phyloP scores from a whole-genome alignment of 2,113 vertebrate species.

The Collichthys lucidus region DNA sequence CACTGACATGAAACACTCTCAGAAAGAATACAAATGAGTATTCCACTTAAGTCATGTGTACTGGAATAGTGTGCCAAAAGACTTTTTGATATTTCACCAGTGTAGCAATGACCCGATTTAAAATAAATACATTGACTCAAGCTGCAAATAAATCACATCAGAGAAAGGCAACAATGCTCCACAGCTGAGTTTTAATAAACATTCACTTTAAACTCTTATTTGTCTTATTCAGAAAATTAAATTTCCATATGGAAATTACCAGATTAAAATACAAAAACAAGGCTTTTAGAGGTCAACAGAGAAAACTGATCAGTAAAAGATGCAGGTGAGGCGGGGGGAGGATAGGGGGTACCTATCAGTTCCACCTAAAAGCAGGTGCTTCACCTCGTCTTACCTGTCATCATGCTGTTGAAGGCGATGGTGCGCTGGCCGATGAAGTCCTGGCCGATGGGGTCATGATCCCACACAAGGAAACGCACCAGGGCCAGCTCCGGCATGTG shows the following conservation, averaged over 20 bases:
- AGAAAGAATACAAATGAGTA: neutral
- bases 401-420: constrained; percentile 94
- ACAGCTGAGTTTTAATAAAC: neutral
- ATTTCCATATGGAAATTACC: neutral
- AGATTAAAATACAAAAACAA: neutral
- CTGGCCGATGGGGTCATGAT: constrained; percentile 97
- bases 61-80: neutral
- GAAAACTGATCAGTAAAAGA: neutral
- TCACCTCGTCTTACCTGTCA: constrained; percentile 87
- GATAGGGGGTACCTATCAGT: too few relatives aligned
- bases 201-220: neutral
- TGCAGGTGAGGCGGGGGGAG: neutral
- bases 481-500: constrained; percentile 95
- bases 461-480: constrained; percentile 97
- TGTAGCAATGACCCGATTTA: neutral
- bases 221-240: neutral
- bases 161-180: neutral
- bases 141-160: neutral
- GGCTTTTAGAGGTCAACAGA: neutral
- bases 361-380: neutral
- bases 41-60: neutral
- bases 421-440: constrained; percentile 98
- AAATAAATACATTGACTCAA: too few relatives aligned
- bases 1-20: neutral
- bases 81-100: neutral